These are phyloP conservation scores for Nothocercus nigrocapillus DNA, from an alignment of 2,113 vertebrate species.

Conservation along the genomic window DNA sequence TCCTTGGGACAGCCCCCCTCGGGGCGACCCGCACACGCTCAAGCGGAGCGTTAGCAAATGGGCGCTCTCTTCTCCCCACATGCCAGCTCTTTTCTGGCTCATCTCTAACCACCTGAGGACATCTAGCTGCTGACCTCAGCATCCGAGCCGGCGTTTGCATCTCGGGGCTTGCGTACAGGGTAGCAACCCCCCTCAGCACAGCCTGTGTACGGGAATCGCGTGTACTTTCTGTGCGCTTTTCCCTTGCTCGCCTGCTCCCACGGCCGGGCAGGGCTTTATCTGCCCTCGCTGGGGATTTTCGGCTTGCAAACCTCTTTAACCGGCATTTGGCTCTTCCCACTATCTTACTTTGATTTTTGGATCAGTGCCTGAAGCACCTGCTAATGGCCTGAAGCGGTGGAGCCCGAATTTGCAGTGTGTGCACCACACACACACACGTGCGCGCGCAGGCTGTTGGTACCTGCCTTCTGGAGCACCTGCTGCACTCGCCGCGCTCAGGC, in stretches of 20 bases:
- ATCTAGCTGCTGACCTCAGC: slow-evolving; percentile 78
- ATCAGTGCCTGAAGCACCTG: slow-evolving; percentile 70
- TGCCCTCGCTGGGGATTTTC: slow-evolving; percentile 38
- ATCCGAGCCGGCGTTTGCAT: slow-evolving; percentile 22
- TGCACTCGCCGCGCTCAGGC: slow-evolving; percentile 18
- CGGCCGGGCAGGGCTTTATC: neutral
- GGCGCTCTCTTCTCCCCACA: slow-evolving; percentile 55
- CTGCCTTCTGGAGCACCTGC: slow-evolving; percentile 75
- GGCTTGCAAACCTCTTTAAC: slow-evolving; percentile 61
- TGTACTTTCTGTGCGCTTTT: neutral
- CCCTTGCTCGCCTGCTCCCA: neutral
- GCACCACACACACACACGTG: neutral
- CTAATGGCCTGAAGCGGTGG: slow-evolving; percentile 64
- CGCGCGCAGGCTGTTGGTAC: slow-evolving; percentile 51
- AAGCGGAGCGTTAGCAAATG: slow-evolving; percentile 77
- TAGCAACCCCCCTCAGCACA: slow-evolving; percentile 48
- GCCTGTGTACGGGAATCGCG: slow-evolving; percentile 6
- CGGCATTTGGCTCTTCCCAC: slow-evolving; percentile 68
- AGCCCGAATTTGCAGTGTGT: slow-evolving; percentile 51
- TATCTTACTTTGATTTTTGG: slow-evolving; percentile 67
- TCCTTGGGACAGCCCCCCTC: slow-evolving; percentile 75
- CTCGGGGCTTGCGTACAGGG: slow-evolving; percentile 12
- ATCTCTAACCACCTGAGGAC: slow-evolving; percentile 75
- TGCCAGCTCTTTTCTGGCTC: slow-evolving; percentile 56
- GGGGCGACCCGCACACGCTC: slow-evolving; percentile 66